phyloP scores from a whole-genome alignment of 2,113 vertebrate genomes.

The Callospermophilus lateralis region DNA sequence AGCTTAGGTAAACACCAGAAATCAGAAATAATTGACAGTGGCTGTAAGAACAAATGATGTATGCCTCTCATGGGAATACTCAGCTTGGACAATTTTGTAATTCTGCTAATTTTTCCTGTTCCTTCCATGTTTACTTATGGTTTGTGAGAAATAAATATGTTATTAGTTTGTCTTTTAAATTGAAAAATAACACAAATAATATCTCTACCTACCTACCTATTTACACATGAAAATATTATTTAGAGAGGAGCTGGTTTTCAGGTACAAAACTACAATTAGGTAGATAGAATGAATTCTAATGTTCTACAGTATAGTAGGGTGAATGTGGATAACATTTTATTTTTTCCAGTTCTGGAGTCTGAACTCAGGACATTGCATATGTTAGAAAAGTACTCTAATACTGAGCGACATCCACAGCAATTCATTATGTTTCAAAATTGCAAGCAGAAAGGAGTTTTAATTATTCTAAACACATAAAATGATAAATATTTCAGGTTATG shows the following conservation, averaged over 20 bases:
- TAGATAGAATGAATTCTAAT: not conserved
- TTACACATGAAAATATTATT: not conserved
- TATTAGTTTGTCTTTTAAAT: not conserved
- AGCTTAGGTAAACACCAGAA: not conserved
- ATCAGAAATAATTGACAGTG: slow-evolving; percentile 63
- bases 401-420: not conserved
- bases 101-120: slow-evolving; percentile 35
- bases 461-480: not conserved
- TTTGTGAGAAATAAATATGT: not conserved
- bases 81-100: not conserved
- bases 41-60: not conserved
- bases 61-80: not conserved
- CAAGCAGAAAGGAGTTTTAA: not conserved
- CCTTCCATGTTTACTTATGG: not conserved
- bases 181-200: not conserved
- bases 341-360: too few species aligned
- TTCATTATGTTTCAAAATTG: not conserved
- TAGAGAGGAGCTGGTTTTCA: not conserved
- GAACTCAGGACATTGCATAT: not conserved
- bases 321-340: too few species aligned
- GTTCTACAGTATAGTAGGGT: not conserved
- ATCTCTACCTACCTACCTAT: not conserved
- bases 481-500: not conserved
- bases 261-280: not conserved
- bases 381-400: not conserved